Base-by-base conservation (phyloP, 2,888 invertebrate genomes). In the Rhabditoides inermis region DNA sequence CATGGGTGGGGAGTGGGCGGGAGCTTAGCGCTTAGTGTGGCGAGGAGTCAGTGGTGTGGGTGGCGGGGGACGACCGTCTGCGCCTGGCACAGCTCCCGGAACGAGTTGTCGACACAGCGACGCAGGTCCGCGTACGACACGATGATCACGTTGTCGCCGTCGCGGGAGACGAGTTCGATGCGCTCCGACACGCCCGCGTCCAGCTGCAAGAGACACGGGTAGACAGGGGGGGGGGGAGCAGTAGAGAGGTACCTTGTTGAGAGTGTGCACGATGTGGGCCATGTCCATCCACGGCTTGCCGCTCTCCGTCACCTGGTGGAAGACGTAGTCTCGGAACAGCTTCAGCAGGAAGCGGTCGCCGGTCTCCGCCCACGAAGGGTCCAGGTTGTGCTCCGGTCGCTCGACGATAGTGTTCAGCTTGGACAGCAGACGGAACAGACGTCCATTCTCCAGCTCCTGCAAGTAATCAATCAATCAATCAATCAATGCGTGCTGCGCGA, bases 291-390 rank as follows among this genome's bases (percentile, higher is more conserved):
- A 95, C 1, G 98, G 92, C 62, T 86, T 83, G 6, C 91, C 91
- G 73, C 91, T 90, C 58, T 86, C 86, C 18, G 86, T 85, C 60
- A 91, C 88, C 78, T 91, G 88, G 82, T 98, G 95, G 81, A 98
- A 95, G 73, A 95, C 82, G 78, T 90, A 91, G 81, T 98, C 95
- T 58, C 95, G 84, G 82, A 94, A 98, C 77, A 98, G 81, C 81
- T 95, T 95, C 80, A 98, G 82, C 87, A 98, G 88, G 80, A 95
- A 98, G 49, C 95, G 85, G 81, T 95, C 91, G 22, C 94, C 95
- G 23, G 94, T 95, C 81, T 98, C 98, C 32, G 91, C 86, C 95
- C 98, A 98, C 15, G 88, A 84, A 12, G 86, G 84, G 79, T 95
- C 94, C 83, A 90, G 80, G 78, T 89, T 88, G 74, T 90, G 83